A percentile compares a stretch with the other conserved stretches of the same genome.
These are phyloP conservation scores for Ophion slaviceki DNA, from an alignment of 2,888 invertebrate genomes.

Conservation along the genomic window DNA sequence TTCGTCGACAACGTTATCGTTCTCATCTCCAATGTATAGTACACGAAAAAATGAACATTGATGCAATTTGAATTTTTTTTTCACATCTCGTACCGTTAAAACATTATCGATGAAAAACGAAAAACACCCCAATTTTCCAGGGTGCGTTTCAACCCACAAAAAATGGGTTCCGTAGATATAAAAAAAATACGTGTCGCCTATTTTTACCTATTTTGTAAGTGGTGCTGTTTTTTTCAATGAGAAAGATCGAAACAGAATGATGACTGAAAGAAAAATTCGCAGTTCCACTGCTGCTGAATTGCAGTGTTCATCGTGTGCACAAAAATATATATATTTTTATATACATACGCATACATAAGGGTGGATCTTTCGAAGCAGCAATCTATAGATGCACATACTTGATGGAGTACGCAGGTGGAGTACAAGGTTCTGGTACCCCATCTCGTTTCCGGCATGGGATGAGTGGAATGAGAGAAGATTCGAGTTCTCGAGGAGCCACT, in stretches of 20 bases:
- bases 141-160: too few species aligned
- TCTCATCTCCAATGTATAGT: too few species aligned
- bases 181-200: too few species aligned
- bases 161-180: too few species aligned
- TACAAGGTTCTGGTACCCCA: slow-evolving; percentile 43
- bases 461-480: slow-evolving; percentile 70
- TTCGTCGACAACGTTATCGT: too few species aligned
- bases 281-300: not conserved
- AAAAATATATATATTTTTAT: not conserved
- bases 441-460: slow-evolving; percentile 55
- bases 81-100: too few species aligned
- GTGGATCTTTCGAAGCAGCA: slow-evolving; percentile 23
- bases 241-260: not conserved
- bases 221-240: not conserved
- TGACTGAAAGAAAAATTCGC: not conserved
- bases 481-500: slow-evolving; percentile 75
- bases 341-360: slow-evolving; percentile 10
- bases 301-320: not conserved
- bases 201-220: too few species aligned
- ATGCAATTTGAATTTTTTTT: too few species aligned
- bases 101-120: too few species aligned
- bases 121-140: too few species aligned
- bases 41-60: too few species aligned
- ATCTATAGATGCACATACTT: slow-evolving; percentile 38
- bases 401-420: slow-evolving; percentile 60